Evolutionary conservation across 30 jellyfish, hydroid and myxozoan species (phyloP).

Genomic region (Hydractinia symbiolongicarpus): DNA sequence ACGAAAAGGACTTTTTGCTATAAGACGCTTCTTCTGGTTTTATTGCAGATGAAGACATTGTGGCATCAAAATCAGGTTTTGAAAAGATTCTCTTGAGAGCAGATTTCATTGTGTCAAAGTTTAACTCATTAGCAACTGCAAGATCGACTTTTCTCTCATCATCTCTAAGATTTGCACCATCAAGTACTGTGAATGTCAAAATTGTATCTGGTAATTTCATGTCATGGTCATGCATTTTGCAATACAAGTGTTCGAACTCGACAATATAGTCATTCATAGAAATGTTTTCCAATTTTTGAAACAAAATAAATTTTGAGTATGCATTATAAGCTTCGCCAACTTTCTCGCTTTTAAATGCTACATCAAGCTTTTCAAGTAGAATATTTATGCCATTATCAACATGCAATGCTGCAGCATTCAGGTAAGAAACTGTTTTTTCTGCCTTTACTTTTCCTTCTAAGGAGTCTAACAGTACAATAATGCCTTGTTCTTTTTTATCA

Average conservation of each 20-base stretch:
- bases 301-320: not conserved
- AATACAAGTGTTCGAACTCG: constrained; percentile 14
- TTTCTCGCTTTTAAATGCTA: not conserved
- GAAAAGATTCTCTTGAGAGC: constrained; percentile 4
- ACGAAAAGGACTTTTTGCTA: not conserved
- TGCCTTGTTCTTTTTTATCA: not conserved
- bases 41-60: constrained; percentile 4
- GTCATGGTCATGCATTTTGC: constrained; percentile 17
- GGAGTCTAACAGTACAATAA: not conserved
- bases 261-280: not conserved
- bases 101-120: constrained; percentile 1
- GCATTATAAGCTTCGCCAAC: not conserved
- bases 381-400: not conserved
- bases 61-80: not conserved
- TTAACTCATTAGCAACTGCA: not conserved
- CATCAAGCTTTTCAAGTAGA: not conserved
- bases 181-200: constrained; percentile 18
- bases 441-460: not conserved
- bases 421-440: not conserved
- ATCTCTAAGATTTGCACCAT: not conserved
- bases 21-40: not conserved
- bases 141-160: not conserved
- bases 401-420: not conserved
- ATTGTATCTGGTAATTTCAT: constrained; percentile 21
- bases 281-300: not conserved